Conservation (phyloP, 2,888 invertebrate species). For the Watsonalla cultraria region DNA sequence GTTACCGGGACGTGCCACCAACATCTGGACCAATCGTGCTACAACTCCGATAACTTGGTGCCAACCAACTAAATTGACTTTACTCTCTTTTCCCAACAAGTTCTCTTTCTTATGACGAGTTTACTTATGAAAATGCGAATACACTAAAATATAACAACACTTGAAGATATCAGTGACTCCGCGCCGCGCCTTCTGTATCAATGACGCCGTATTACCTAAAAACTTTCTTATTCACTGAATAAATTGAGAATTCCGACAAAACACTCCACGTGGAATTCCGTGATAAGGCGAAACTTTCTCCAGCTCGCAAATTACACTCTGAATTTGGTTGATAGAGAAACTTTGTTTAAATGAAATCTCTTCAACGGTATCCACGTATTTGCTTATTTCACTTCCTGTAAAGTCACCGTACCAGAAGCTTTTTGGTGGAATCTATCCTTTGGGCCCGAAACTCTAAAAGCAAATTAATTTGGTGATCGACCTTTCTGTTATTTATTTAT, state of each 20-base stretch:
- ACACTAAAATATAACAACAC: not conserved
- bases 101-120: not conserved
- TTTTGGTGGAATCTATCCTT: slow-evolving; percentile 40
- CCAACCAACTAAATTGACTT: slow-evolving; percentile 34
- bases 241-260: slow-evolving; percentile 66
- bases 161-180: slow-evolving; percentile 6
- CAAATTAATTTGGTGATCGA: slow-evolving; percentile 14
- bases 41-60: slow-evolving; percentile 55
- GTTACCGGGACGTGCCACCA: slow-evolving; percentile 67
- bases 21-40: slow-evolving; percentile 57
- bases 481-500: slow-evolving; percentile 2
- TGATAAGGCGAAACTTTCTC: slow-evolving; percentile 73
- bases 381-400: slow-evolving; percentile 55
- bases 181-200: not conserved
- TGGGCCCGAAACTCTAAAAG: slow-evolving; percentile 31
- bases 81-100: slow-evolving; percentile 16
- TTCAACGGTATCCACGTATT: slow-evolving; percentile 58
- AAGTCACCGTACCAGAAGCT: slow-evolving; percentile 39
- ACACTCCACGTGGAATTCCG: slow-evolving; percentile 73
- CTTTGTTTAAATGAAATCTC: slow-evolving; percentile 70
- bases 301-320: slow-evolving; percentile 70
- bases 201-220: slow-evolving; percentile 6
- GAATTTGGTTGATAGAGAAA: slow-evolving; percentile 73
- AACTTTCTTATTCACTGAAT: slow-evolving; percentile 41
- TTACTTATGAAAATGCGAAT: no score